Base-by-base conservation (phyloP, 2,797 vertebrate genomes). In the Clarias fuscus region DNA sequence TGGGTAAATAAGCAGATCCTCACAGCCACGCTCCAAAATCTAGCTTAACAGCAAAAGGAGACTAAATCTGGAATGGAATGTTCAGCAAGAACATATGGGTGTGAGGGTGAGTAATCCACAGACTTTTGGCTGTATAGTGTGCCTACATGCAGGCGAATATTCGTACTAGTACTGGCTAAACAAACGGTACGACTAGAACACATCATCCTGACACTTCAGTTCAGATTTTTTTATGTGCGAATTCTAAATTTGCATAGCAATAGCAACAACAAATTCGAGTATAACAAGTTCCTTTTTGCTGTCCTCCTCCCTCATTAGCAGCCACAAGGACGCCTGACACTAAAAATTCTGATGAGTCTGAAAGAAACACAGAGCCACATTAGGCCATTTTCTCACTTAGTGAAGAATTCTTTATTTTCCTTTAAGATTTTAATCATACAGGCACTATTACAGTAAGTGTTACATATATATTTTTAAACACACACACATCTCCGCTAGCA, bases 301-400 rank as follows among this genome's bases (percentile, higher is more conserved):
- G 77, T 37, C 33, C 17, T 37, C 33, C 64, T n/a, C 64, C 61
- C 65, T 84, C 84, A 78, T 88, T 84, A 86, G n/a, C 81, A 82
- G 82, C 82, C 78, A 75, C 33, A 24, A 71, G 65, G 61, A 53
- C 18, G 59, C 72, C 82, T 81, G 76, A 79, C 65, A 75, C 43
- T 58, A 48, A 76, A 78, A 70, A 70, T 86, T 65, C 67, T 62
- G 67, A 84, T 40, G 33, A 88, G 84, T 76, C 53, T 89, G 84
- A 65, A 81, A 40, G 14, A 43, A 24, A 43, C 15, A 7, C 15
- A 75, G 48, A 53, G 5, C 17, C 22, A 53, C n/a, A 56, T 18
- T 76, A 20, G 20, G 20, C 18, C 75, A 53, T 75, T 75, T 56
- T 56, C 48, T 76, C 5, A 14, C 72, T 75, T 76, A 27, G n/a